Base-by-base conservation (phyloP, 2,113 vertebrate genomes). In the Copsychus sechellarum region DNA sequence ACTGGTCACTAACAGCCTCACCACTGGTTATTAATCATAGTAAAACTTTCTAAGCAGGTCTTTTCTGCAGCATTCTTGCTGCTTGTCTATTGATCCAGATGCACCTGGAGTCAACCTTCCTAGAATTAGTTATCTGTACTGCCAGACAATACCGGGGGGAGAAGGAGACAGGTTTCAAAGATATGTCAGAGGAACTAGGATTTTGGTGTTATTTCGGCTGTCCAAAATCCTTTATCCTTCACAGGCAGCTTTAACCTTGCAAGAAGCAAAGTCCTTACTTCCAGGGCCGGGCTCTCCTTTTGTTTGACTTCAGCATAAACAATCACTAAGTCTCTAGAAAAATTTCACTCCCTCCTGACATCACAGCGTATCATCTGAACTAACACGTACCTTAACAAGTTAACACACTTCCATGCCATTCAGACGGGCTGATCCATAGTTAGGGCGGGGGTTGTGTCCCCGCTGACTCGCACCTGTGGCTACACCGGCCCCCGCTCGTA, bases 341-440 rank as follows among this genome's bases (percentile, higher is more conserved):
- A 78, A 61, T n/a, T 22, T 42, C 79, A 26, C 65, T 43, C 3
- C 48, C 26, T 64, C 10, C 1, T 20, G n/a, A 5, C 36, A 14
- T 38, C 7, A 11, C 33, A 28, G 33, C 3, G 21, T 7, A 8
- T 12, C 40, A 31, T 2, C 38, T 8, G 54, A 64, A 54, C 28
- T 18, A 21, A 31, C 1, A 7, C 3, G 5, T 12, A 5, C 7
- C 28, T 26, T 4, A 22, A 42, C 12, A 22, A 34, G 19, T 7
- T 21, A 29, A 10, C 5, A 14, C 26, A 8, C 48, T 40, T 54
- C 33, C 43, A 16, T 1, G 7, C 31, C 3, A 0, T 0, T 5
- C 11, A 42, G 36, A 22, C 1, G 6, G 19, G 47, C 6, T 11
- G 53, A 18, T 6, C 8, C 0, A 20, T 4, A 34, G 38, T 12